Percentiles rank a stretch among this genome's conserved stretches.
Conservation (phyloP, 2,888 invertebrate species). For the Arctia plantaginis region DNA sequence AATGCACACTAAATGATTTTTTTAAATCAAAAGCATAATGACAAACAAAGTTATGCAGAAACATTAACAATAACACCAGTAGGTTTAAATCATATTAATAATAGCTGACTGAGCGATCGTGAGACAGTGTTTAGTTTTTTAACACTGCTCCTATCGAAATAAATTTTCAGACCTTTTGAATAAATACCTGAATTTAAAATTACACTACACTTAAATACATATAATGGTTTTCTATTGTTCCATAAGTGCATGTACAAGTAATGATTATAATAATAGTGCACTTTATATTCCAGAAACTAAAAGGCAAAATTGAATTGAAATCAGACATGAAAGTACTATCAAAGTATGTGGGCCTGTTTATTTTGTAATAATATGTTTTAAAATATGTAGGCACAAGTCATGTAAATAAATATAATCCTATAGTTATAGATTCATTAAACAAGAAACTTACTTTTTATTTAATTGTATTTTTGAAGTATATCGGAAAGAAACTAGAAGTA, state of each 20-base stretch:
- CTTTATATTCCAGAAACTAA: slow-evolving; percentile 19
- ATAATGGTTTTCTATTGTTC: slow-evolving; percentile 14
- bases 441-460: too few relatives aligned
- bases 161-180: not conserved
- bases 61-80: slow-evolving; percentile 33
- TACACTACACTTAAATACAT: not conserved
- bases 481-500: too few relatives aligned
- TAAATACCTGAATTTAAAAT: slow-evolving; percentile 6
- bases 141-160: not conserved
- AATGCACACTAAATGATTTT: not conserved
- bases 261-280: slow-evolving; percentile 21
- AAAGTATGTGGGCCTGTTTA: too few relatives aligned
- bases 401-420: too few relatives aligned
- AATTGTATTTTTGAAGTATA: too few relatives aligned
- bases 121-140: slow-evolving; percentile 10
- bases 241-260: slow-evolving; percentile 10
- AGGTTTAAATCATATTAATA: not conserved
- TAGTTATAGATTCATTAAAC: too few relatives aligned
- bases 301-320: slow-evolving; percentile 17
- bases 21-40: not conserved
- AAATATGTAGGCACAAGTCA: too few relatives aligned
- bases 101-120: slow-evolving; percentile 25
- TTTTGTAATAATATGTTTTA: too few relatives aligned
- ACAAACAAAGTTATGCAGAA: not conserved
- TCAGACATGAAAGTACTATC: slow-evolving; percentile 19